Conservation (phyloP, 2,113 vertebrate genomes). For the Periophthalmus modestus region DNA sequence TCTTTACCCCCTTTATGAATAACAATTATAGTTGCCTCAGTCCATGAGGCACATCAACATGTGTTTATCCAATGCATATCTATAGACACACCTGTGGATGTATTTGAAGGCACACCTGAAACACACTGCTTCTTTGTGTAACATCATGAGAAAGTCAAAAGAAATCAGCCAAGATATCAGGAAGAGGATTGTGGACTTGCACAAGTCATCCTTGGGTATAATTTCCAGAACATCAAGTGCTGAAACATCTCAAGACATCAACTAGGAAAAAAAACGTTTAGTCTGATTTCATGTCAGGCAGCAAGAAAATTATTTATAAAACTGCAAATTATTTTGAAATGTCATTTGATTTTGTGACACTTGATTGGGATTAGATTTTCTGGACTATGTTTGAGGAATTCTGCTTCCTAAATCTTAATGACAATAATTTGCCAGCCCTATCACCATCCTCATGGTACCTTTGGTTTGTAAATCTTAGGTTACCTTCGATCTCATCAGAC, state of each 20-base stretch:
- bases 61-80: neutral
- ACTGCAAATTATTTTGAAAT: neutral
- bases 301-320: neutral
- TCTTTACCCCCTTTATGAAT: conserved; percentile 12
- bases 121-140: too few relatives aligned
- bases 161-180: too few relatives aligned
- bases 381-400: neutral
- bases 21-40: neutral
- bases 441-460: neutral
- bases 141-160: too few relatives aligned
- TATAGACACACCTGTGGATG: neutral
- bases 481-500: neutral
- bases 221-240: too few relatives aligned
- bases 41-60: conserved; percentile 1
- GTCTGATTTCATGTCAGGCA: too few relatives aligned
- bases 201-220: too few relatives aligned
- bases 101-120: too few relatives aligned
- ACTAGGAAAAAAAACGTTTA: too few relatives aligned
- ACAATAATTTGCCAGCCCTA: too few relatives aligned
- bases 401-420: conserved; percentile 1
- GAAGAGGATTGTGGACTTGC: too few relatives aligned
- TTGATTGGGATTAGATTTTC: neutral
- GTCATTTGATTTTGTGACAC: neutral
- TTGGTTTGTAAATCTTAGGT: neutral
- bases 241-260: too few relatives aligned